Evolutionary conservation across 92 coral and sea anemone genomes (phyloP).

Genomic region (Muricea muricata): DNA sequence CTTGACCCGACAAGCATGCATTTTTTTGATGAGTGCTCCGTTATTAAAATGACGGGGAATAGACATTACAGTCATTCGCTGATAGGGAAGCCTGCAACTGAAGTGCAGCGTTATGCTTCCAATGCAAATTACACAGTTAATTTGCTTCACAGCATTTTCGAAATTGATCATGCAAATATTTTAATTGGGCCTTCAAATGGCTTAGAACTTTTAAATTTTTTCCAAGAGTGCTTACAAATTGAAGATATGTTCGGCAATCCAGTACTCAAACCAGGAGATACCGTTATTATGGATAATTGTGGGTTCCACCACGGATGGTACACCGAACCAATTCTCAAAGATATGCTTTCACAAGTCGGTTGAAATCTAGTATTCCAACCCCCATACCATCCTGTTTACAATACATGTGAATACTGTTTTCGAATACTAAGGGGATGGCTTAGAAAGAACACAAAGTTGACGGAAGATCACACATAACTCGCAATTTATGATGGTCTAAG

Average conservation of each 20-base stretch:
- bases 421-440: slow-evolving; percentile 49
- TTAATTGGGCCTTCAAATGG: slow-evolving; percentile 68
- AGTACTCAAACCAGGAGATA: slow-evolving; percentile 54
- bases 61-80: slow-evolving; percentile 52
- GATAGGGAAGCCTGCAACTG: slow-evolving; percentile 52
- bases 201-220: slow-evolving; percentile 58
- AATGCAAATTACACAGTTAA: slow-evolving; percentile 66
- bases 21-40: slow-evolving; percentile 70
- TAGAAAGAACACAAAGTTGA: slow-evolving; percentile 43
- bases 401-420: slow-evolving; percentile 66
- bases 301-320: slow-evolving; percentile 72
- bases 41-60: slow-evolving; percentile 61
- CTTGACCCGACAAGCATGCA: slow-evolving; percentile 56
- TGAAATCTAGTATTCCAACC: slow-evolving; percentile 68
- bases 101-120: slow-evolving; percentile 77
- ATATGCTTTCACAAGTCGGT: slow-evolving; percentile 59
- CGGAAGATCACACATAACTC: slow-evolving; percentile 55
- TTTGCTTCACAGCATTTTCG: slow-evolving; percentile 62
- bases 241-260: slow-evolving; percentile 60
- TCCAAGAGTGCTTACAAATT: slow-evolving; percentile 50
- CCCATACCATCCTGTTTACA: slow-evolving; percentile 69
- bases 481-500: slow-evolving; percentile 43
- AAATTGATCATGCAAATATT: slow-evolving; percentile 60
- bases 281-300: slow-evolving; percentile 69
- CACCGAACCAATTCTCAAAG: slow-evolving; percentile 64